Conservation (phyloP, 2,888 invertebrate species). For the Rosalia funebris region DNA sequence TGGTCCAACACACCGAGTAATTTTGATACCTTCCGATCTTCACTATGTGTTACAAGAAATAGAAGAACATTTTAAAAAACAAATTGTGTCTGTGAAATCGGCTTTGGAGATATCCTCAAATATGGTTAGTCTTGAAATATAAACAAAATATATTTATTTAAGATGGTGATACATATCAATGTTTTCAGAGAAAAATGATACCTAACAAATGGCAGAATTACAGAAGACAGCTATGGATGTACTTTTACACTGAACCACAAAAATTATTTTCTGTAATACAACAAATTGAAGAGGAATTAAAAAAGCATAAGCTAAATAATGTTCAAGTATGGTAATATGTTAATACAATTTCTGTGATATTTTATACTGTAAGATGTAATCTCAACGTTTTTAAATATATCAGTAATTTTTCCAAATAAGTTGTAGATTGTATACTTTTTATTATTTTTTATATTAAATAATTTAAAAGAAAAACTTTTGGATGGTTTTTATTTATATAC, state of each 20-base stretch:
- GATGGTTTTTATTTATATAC: too few species aligned
- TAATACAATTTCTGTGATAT: constrained; percentile 7
- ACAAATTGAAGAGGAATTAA: constrained; percentile 42
- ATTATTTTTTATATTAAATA: too few species aligned
- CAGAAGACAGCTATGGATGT: constrained; percentile 51
- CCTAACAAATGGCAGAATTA: constrained; percentile 49
- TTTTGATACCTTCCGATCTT: constrained; percentile 46
- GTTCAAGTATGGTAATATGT: neutral
- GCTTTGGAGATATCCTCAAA: constrained; percentile 35
- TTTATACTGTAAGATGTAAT: neutral
- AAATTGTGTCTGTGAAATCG: constrained; percentile 37
- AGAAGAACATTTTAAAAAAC: constrained; percentile 44
- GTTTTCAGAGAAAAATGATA: constrained; percentile 48
- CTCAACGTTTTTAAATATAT: neutral
- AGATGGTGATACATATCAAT: constrained; percentile 14
- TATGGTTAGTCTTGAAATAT: constrained; percentile 36
- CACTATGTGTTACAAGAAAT: constrained; percentile 40
- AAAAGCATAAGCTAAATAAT: constrained; percentile 20
- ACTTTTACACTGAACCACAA: constrained; percentile 48
- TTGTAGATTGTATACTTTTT: too few species aligned
- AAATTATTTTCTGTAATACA: constrained; percentile 42
- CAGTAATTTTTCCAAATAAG: too few species aligned
- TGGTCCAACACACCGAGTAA: constrained; percentile 47
- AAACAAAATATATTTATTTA: constrained; percentile 2
- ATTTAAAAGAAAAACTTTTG: too few species aligned